Evolutionary conservation across 2,797 vertebrate genomes (phyloP), one percentile per base, ranked within the genome.

Genomic region (Anomalospiza imberbis): DNA sequence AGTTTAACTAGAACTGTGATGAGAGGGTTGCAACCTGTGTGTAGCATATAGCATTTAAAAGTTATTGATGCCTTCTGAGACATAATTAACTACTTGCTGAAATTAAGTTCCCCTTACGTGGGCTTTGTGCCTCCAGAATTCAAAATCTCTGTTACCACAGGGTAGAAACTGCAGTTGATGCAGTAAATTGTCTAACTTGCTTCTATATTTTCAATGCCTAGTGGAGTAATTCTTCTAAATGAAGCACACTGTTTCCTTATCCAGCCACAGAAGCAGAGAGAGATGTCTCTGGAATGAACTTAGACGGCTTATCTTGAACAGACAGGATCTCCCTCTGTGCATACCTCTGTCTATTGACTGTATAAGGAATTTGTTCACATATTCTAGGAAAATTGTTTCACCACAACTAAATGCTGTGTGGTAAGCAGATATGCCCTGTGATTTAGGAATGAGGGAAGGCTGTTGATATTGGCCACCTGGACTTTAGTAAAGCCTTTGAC

Each of bases 311-410:
- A 92, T 94, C 87, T 91, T 58, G 47, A 91, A 75, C 51, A 92
- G 91, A 89, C 65, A 57, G 50, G 42, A 85, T 91, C 57, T 76
- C 72, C 16, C 20, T 72, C 68, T 65, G 34, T 34, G 24, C 66
- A 71, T 83, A 91, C 65, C 62, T 83, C 79, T 88, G 72, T 72
- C 79, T 91, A 83, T 92, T 95, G 85, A 88, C 95, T 88, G n/a
- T 95, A 81, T 85, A 94, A 88, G 93, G 94, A 85, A 75, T 88
- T 89, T 92, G 10, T 34, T 83, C 51, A 42, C 36, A 78, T 77
- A 80, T 12, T 74, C 90, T 38, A 51, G 31, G 40, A 84, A 36
- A 61, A 85, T 36, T 88, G 50, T 50, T 89, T 94, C 76, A 92
- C 54, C 68, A 74, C 57, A 75, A 91, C 63, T 68, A 77, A 88